These are phyloP conservation scores for Metellina segmentata DNA, from an alignment of 2,888 invertebrate species.

Conservation along the genomic window DNA sequence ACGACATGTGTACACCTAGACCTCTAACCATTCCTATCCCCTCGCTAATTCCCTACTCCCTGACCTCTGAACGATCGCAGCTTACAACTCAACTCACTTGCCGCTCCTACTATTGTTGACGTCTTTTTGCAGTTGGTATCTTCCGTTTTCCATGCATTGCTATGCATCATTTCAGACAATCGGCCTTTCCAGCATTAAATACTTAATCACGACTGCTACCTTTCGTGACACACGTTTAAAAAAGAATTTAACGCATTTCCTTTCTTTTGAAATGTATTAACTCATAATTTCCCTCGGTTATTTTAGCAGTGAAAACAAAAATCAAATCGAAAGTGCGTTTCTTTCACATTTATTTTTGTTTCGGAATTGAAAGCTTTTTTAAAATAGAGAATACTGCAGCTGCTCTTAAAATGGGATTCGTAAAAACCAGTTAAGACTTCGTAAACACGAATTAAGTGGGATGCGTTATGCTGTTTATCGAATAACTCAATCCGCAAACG, in stretches of 20 bases:
- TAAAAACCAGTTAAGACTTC: too few relatives aligned
- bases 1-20: conserved; percentile 6
- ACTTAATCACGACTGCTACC: conserved; percentile 8
- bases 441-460: too few relatives aligned
- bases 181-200: conserved; percentile 38
- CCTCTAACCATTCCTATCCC: background rate
- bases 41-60: background rate
- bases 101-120: conserved; percentile 64
- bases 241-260: background rate
- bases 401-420: too few relatives aligned
- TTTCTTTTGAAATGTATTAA: background rate
- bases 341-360: too few relatives aligned
- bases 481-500: too few relatives aligned
- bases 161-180: conserved; percentile 44
- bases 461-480: too few relatives aligned
- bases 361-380: too few relatives aligned
- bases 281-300: too few relatives aligned
- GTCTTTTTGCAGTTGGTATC: conserved; percentile 28
- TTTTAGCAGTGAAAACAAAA: too few relatives aligned
- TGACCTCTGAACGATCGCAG: conserved; percentile 60
- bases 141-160: conserved; percentile 28
- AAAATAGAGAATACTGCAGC: too few relatives aligned
- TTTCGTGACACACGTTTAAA: conserved; percentile 20
- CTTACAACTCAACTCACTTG: conserved; percentile 41
- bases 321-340: too few relatives aligned